Evolutionary conservation across 1,140 invertebrate genomes (phyloP).

Genomic region (Spodoptera frugiperda): DNA sequence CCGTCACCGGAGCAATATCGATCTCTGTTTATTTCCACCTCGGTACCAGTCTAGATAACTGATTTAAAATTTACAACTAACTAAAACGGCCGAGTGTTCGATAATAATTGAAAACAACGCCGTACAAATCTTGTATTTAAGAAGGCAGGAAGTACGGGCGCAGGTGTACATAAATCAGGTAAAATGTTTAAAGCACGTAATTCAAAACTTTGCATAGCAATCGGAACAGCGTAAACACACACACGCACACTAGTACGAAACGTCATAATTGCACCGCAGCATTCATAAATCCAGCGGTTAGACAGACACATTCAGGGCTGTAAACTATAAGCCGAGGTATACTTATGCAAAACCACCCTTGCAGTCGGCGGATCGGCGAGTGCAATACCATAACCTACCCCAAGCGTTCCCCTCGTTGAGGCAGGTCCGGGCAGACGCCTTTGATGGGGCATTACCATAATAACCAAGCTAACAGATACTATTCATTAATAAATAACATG

Average conservation of each 20-base stretch:
- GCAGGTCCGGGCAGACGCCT: slow-evolving; percentile 78
- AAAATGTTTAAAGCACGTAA: slow-evolving; percentile 15
- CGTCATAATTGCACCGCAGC: slow-evolving; percentile 73
- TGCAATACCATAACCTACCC: slow-evolving; percentile 83
- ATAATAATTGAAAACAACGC: slow-evolving; percentile 50
- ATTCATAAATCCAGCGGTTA: slow-evolving; percentile 79
- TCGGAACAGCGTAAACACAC: slow-evolving; percentile 53
- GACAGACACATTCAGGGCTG: slow-evolving; percentile 76
- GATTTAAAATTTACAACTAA: slow-evolving; percentile 72
- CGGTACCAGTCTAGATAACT: slow-evolving; percentile 60
- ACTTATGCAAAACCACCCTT: slow-evolving; percentile 81
- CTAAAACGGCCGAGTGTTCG: slow-evolving; percentile 55
- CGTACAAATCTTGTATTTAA: slow-evolving; percentile 22
- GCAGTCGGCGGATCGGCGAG: slow-evolving; percentile 77
- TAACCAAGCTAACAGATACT: slow-evolving; percentile 71
- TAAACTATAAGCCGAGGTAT: slow-evolving; percentile 71
- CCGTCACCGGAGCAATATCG: slow-evolving; percentile 64
- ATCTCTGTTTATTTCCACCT: slow-evolving; percentile 77
- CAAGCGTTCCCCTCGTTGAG: slow-evolving; percentile 79
- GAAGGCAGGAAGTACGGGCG: not conserved
- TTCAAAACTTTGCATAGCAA: slow-evolving; percentile 41
- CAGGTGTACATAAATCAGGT: slow-evolving; percentile 26
- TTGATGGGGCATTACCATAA: slow-evolving; percentile 81
- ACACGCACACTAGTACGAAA: slow-evolving; percentile 61
- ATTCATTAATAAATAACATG: slow-evolving; percentile 53